phyloP scores from a whole-genome alignment of 2,113 vertebrate species.

The Cochlearius cochlearius region DNA sequence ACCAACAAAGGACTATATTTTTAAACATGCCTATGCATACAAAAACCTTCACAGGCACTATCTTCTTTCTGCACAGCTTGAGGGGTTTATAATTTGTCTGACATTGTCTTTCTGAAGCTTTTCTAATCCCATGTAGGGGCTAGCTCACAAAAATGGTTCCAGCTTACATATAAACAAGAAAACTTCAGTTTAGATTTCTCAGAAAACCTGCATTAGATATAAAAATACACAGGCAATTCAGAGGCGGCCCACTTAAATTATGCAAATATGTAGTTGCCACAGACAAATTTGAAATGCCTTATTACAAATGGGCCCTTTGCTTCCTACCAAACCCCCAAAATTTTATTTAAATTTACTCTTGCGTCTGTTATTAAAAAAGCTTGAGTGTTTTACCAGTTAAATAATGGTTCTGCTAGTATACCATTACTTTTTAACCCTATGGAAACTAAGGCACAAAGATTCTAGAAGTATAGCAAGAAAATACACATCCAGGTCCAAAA shows the following conservation, averaged over 20 bases:
- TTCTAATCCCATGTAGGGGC: neutral
- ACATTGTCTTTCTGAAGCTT: slow-evolving; percentile 32
- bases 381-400: neutral
- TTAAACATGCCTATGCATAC: neutral
- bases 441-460: neutral
- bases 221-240: neutral
- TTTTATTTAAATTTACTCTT: neutral
- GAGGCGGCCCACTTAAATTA: neutral
- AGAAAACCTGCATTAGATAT: slow-evolving; percentile 3
- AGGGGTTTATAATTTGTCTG: slow-evolving; percentile 11
- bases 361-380: neutral
- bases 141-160: slow-evolving; percentile 4
- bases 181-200: neutral
- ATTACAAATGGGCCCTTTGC: neutral
- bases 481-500: neutral
- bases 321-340: neutral
- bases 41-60: neutral
- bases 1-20: slow-evolving; percentile 33
- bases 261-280: neutral
- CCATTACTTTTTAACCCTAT: neutral
- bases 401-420: neutral
- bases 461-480: neutral
- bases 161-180: neutral
- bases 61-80: slow-evolving; percentile 11
- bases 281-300: neutral